phyloP scores from a whole-genome alignment of 37 sponge, comb jelly and placozoan species.

The Cliona cf. orientalis region DNA sequence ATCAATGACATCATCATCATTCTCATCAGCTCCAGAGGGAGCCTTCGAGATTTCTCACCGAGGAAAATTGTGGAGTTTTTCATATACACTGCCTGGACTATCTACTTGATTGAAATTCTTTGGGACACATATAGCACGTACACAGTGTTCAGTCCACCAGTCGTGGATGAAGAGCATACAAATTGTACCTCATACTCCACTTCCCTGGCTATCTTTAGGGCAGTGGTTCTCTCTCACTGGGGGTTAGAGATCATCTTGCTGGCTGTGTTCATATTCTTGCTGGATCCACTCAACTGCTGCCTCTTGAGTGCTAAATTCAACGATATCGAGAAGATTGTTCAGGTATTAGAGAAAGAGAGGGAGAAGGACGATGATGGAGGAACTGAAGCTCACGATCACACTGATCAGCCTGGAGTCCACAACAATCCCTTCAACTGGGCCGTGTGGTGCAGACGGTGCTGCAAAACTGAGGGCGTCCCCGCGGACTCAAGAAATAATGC shows the following conservation, averaged over 20 bases:
- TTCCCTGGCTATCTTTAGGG: neutral
- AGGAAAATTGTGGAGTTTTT: neutral
- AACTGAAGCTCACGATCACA: neutral
- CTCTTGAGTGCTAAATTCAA: neutral
- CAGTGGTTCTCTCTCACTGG: constrained; percentile 1
- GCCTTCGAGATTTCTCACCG: neutral
- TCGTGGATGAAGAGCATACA: neutral
- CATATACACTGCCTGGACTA: neutral
- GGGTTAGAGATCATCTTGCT: neutral
- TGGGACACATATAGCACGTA: neutral
- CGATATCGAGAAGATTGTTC: neutral
- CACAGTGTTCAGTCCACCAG: neutral
- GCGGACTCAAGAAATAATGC: neutral
- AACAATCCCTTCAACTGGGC: neutral
- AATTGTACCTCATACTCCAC: neutral
- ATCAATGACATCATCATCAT: neutral
- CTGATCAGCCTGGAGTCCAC: neutral
- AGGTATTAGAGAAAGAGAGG: neutral
- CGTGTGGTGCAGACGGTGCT: neutral
- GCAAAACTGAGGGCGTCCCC: neutral
- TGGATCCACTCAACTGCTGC: neutral
- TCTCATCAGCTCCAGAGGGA: neutral
- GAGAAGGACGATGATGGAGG: no score
- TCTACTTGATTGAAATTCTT: neutral
- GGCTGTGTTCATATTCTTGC: neutral